Conservation (phyloP, 2,888 invertebrate species). For the Synanthedon tipuliformis region DNA sequence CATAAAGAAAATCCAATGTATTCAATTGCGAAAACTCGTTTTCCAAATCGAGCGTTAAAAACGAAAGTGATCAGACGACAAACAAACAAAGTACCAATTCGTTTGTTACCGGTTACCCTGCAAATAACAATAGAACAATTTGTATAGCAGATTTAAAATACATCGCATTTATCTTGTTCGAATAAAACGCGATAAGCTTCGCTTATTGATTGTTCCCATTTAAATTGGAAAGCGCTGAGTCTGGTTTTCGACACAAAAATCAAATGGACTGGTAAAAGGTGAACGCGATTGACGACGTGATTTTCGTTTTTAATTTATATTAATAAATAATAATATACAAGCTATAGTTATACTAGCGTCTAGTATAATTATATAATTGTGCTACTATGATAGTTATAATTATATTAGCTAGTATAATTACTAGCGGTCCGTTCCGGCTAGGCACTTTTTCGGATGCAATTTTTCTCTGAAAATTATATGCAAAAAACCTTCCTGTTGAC, state of each 20-base stretch:
- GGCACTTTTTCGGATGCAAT: too few species aligned
- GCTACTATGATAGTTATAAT: too few species aligned
- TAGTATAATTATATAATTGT: too few species aligned
- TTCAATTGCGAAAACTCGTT: slow-evolving; percentile 1
- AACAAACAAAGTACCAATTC: slow-evolving; percentile 18
- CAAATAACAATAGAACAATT: slow-evolving; percentile 41
- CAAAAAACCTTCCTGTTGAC: too few species aligned
- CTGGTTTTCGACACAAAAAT: slow-evolving; percentile 41
- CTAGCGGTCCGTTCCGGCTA: too few species aligned
- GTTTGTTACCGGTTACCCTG: slow-evolving; percentile 35
- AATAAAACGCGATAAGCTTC: slow-evolving; percentile 51
- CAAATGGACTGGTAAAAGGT: slow-evolving; percentile 35
- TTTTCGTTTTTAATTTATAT: too few species aligned
- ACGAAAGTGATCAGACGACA: slow-evolving; percentile 23
- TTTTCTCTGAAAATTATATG: too few species aligned
- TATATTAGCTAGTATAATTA: too few species aligned
- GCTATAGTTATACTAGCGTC: too few species aligned
- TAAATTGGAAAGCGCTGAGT: slow-evolving; percentile 49
- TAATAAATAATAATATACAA: too few species aligned
- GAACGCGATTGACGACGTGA: slow-evolving; percentile 3
- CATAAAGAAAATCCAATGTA: slow-evolving; percentile 4
- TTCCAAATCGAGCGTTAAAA: slow-evolving; percentile 7
- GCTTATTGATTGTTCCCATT: slow-evolving; percentile 58
- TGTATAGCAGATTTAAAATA: slow-evolving; percentile 56
- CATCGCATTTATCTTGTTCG: slow-evolving; percentile 48